Evolutionary conservation across 1,140 invertebrate genomes (phyloP).

Genomic region (Steinernema feltiae): DNA sequence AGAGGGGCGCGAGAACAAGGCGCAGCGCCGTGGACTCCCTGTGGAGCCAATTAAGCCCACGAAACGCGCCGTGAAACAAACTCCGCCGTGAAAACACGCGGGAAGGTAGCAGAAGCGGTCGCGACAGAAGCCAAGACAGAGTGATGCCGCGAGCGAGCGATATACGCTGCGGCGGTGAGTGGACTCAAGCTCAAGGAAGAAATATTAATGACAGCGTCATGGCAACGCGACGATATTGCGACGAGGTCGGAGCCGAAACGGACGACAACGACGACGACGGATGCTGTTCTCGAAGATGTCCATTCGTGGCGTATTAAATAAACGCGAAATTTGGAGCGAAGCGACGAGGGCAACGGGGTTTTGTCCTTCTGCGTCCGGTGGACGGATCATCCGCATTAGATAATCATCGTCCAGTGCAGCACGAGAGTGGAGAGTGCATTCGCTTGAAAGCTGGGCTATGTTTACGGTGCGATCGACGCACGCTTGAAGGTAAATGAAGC

Average conservation of each 20-base stretch:
- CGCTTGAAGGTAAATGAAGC: too few relatives aligned
- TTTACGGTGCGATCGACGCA: too few relatives aligned
- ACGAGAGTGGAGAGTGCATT: too few relatives aligned
- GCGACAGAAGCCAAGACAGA: not conserved
- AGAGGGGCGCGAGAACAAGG: not conserved
- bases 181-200: not conserved
- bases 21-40: not conserved
- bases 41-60: not conserved
- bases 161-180: too few relatives aligned
- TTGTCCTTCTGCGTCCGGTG: not conserved
- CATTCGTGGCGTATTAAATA: not conserved
- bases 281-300: not conserved
- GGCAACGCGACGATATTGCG: not conserved
- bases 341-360: not conserved
- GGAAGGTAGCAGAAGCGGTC: not conserved
- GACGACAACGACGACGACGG: not conserved
- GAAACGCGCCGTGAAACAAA: not conserved
- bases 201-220: constrained; percentile 12
- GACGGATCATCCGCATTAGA: not conserved
- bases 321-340: not conserved
- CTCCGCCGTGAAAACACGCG: not conserved
- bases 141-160: not conserved
- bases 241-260: too few relatives aligned
- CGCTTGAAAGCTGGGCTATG: too few relatives aligned
- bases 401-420: too few relatives aligned